Evolutionary conservation across 2,888 invertebrate species (phyloP).

Genomic region (Papilio elwesi): DNA sequence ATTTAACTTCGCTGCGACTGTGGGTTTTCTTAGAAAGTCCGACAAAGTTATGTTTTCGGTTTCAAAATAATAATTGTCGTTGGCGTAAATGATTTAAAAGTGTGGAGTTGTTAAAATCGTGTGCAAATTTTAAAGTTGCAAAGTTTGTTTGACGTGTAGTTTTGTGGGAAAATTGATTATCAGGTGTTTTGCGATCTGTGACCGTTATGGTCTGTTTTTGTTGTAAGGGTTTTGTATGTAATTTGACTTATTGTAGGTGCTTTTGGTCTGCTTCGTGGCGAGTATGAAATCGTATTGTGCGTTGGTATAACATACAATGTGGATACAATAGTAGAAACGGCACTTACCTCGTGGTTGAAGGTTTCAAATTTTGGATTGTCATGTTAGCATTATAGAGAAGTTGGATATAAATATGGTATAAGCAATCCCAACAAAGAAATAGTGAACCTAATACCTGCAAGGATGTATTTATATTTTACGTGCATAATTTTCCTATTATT

Average conservation of each 20-base stretch:
- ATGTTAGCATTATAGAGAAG: conserved; percentile 12
- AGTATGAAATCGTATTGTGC: conserved; percentile 52
- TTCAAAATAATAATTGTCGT: conserved; percentile 20
- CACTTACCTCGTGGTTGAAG: background rate
- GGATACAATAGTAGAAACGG: background rate
- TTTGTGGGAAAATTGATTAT: conserved; percentile 76
- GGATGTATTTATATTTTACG: no score
- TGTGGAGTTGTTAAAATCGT: conserved; percentile 40
- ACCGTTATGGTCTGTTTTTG: conserved; percentile 45
- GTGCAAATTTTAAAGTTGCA: conserved; percentile 47
- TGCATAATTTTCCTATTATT: no score
- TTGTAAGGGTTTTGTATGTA: conserved; percentile 48
- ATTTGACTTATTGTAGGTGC: conserved; percentile 49
- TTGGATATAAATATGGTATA: no score
- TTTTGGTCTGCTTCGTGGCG: conserved; percentile 42
- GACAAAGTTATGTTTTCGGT: conserved; percentile 47
- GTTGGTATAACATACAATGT: conserved; percentile 30
- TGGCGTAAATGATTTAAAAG: conserved; percentile 15
- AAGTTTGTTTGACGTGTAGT: conserved; percentile 53
- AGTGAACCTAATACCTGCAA: no score
- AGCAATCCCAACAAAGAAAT: no score
- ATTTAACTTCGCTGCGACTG: conserved; percentile 57
- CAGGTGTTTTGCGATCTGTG: conserved; percentile 55
- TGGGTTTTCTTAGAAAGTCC: conserved; percentile 61
- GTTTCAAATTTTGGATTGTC: conserved; percentile 25